Evolutionary conservation across 2,888 invertebrate genomes (phyloP).

Genomic region (Disparrhopalites patrizii): DNA sequence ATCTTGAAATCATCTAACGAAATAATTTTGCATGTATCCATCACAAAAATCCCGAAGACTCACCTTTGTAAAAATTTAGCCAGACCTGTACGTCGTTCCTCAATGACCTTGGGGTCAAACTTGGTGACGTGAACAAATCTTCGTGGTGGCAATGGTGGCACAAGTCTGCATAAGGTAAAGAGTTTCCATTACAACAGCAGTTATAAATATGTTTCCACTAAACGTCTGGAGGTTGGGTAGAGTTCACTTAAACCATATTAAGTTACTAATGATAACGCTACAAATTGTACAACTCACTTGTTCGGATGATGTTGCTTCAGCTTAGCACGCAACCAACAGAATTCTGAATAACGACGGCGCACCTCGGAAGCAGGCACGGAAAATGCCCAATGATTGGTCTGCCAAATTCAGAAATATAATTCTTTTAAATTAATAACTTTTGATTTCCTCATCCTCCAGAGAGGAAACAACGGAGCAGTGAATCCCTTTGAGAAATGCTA

Average conservation of each 20-base stretch:
- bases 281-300: conserved; percentile 32
- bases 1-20: too few species aligned
- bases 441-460: not conserved
- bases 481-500: not conserved
- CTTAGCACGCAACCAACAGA: conserved; percentile 42
- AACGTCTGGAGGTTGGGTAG: too few species aligned
- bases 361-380: conserved; percentile 42
- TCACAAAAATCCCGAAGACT: too few species aligned
- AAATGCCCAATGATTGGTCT: conserved; percentile 47
- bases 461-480: not conserved
- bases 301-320: conserved; percentile 44
- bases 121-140: conserved; percentile 39
- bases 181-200: not conserved
- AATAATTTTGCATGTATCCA: too few species aligned
- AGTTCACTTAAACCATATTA: not conserved
- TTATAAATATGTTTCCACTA: too few species aligned
- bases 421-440: not conserved
- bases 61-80: conserved; percentile 45
- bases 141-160: conserved; percentile 44
- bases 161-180: conserved; percentile 26
- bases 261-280: not conserved
- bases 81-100: conserved; percentile 40
- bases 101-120: conserved; percentile 44
- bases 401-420: conserved; percentile 6
- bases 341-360: conserved; percentile 44